Conservation (phyloP, 2,113 vertebrate species). For the Capra hircus region DNA sequence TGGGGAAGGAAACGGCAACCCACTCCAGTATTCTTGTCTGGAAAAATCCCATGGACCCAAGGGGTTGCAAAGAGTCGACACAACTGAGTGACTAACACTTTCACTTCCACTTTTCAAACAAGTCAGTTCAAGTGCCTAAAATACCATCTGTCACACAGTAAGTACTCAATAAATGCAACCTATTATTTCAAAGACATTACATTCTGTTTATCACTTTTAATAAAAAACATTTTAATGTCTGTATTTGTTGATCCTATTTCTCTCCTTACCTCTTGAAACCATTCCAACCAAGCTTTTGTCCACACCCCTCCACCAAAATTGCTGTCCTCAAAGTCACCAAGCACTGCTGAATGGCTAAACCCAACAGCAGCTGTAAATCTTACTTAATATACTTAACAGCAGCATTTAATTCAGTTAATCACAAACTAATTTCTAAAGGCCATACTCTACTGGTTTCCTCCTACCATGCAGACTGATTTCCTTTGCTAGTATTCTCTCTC, state of each 20-base stretch:
- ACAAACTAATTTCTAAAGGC: neutral
- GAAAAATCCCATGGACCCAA: neutral
- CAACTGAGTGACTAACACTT: neutral
- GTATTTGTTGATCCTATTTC: neutral
- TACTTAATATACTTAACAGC: neutral
- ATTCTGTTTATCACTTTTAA: neutral
- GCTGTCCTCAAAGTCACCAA: neutral
- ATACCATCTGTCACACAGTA: neutral
- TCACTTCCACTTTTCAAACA: neutral
- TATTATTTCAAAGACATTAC: neutral
- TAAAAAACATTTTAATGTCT: neutral
- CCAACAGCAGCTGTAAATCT: neutral
- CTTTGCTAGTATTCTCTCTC: neutral
- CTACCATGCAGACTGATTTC: neutral
- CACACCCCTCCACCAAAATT: neutral
- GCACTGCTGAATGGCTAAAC: neutral
- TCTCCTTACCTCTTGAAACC: neutral
- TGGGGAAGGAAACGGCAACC: neutral
- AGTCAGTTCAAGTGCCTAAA: neutral
- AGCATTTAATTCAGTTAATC: neutral
- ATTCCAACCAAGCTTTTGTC: neutral
- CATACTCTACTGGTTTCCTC: neutral
- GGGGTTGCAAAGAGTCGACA: neutral
- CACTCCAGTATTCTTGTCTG: neutral
- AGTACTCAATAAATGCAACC: neutral